Percentiles rank a stretch among this genome's conserved stretches.
Conservation (phyloP, 2,797 vertebrate species). For the Thamnophis elegans region DNA sequence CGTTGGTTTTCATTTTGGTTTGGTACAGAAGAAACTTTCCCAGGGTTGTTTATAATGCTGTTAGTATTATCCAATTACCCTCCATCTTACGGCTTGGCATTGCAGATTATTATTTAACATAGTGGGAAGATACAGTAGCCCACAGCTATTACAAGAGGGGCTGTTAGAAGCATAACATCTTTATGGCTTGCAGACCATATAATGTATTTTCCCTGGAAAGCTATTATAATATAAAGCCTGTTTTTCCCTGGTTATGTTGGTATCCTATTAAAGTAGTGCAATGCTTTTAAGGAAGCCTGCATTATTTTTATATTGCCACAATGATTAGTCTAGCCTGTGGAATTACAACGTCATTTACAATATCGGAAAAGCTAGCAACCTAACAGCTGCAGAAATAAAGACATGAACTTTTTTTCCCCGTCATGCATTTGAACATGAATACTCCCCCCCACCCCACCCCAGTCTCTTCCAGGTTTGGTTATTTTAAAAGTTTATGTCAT, state of each 20-base stretch:
- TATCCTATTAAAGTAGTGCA: neutral
- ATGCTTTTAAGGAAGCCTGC: neutral
- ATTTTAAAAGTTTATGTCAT: neutral
- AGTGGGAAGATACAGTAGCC: neutral
- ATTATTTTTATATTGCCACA: neutral
- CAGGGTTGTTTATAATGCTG: neutral
- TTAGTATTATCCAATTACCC: neutral
- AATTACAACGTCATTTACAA: neutral
- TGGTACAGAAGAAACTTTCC: neutral
- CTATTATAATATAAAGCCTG: neutral
- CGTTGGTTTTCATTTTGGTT: neutral
- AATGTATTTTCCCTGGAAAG: neutral
- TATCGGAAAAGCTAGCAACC: neutral
- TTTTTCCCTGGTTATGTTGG: neutral
- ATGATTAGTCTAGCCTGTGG: neutral
- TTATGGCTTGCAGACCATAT: neutral
- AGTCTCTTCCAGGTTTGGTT: neutral
- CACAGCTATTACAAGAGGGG: neutral
- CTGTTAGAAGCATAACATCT: neutral
- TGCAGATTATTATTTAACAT: conserved; percentile 2
- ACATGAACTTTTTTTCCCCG: neutral
- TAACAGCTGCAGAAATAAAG: neutral
- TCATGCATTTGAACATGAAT: neutral
- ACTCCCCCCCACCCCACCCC: neutral
- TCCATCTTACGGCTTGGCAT: neutral